A percentile compares a stretch with the other conserved stretches of the same genome.
These are phyloP conservation scores for Phyllostomus discolor DNA, from an alignment of 2,113 vertebrate species.

Conservation along the genomic window DNA sequence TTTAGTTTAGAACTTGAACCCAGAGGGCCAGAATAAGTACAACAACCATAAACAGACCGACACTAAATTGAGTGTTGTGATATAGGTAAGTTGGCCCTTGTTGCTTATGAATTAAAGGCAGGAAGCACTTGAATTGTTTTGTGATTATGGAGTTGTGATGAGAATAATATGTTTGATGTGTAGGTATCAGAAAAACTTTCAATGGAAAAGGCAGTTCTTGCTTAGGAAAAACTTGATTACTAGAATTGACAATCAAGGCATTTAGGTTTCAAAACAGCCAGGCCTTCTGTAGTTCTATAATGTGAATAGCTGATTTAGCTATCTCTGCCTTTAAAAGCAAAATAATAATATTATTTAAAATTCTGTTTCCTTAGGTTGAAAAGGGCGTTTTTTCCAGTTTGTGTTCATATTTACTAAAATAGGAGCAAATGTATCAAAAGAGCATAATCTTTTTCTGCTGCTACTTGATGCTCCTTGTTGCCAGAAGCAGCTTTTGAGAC, in stretches of 20 bases:
- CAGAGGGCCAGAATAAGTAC: not conserved
- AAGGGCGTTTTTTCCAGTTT: not conserved
- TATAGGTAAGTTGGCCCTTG: not conserved
- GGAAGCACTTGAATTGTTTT: conserved; percentile 14
- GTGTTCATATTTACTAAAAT: conserved; percentile 52
- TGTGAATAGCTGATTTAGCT: not conserved
- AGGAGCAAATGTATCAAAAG: conserved; percentile 49
- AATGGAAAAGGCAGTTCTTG: not conserved
- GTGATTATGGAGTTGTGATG: conserved; percentile 5
- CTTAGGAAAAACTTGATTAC: not conserved
- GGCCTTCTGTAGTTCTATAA: conserved; percentile 12
- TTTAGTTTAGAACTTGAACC: conserved; percentile 31
- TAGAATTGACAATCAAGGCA: not conserved
- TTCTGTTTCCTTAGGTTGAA: conserved; percentile 23
- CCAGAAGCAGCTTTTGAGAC: conserved; percentile 64
- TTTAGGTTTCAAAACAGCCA: conserved; percentile 21
- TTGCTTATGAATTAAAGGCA: conserved; percentile 18
- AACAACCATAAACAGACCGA: not conserved
- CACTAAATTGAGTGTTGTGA: not conserved
- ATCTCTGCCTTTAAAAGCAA: conserved; percentile 11
- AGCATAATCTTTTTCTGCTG: conserved; percentile 50
- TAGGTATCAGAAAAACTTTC: not conserved
- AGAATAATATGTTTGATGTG: conserved; percentile 13
- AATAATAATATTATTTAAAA: conserved; percentile 25
- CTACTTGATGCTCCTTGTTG: conserved; percentile 30